Evolutionary conservation across 2,113 vertebrate species (phyloP), one percentile per base, ranked within the genome.

Genomic region (Charina bottae): DNA sequence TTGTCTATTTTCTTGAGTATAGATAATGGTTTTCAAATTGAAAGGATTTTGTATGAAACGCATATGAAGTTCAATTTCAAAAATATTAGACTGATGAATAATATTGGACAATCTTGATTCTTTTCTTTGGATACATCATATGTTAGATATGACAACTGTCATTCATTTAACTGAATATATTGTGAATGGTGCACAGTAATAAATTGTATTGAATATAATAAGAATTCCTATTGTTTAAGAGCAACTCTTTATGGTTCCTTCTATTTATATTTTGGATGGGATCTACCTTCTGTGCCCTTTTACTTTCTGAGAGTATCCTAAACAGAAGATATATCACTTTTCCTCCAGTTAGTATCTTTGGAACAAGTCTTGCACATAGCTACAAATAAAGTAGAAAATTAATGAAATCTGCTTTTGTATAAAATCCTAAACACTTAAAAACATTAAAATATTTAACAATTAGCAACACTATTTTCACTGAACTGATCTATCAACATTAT

Each of bases 361-460:
- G 33, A 23, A 68, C 12, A 55, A 42, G 24, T 15, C 23, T 42
- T 23, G 7, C 24, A 72, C 9, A 72, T 21, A 37, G 3, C 72
- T 54, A 53, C 28, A 62, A 68, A 72, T 37, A 91, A 87, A 64
- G 19, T 49, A 37, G 37, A 15, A 58, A 62, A 58, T 56, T 87
- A 91, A 91, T 86, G 26, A 86, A 54, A 37, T 87, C 4, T 56
- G n/a, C 5, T 42, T 91, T 91, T 91, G 13, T 72, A 56, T 64
- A 58, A 21, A 87, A 87, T 72, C 26, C 23, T 68, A 68, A 87
- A 90, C 56, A 91, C 85, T 53, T 72, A 64, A 56, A 56, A 90
- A 85, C 28, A 62, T 15, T 87, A 11, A 64, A 91, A 87, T 26
- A 17, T 54, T 56, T 33, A 17, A 64, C 42, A 68, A 91, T 17